These are phyloP conservation scores for Octopus bimaculoides DNA, from an alignment of 1,140 invertebrate genomes.

Conservation along the genomic window DNA sequence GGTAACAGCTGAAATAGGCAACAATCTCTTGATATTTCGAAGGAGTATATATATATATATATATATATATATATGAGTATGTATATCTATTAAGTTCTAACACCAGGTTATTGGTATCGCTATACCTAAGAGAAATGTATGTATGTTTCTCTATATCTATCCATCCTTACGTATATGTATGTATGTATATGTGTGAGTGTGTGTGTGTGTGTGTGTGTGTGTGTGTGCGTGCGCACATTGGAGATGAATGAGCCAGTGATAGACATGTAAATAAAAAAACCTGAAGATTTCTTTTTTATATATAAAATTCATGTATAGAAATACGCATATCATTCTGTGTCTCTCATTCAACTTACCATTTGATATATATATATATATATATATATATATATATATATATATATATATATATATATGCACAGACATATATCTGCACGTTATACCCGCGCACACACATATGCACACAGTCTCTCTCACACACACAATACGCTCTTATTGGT, in stretches of 20 bases:
- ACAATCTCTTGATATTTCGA: no score
- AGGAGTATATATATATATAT: not conserved
- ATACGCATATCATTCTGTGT: not conserved
- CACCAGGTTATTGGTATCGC: no score
- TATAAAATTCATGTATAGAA: not conserved
- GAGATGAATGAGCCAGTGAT: not conserved
- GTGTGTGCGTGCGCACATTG: not conserved
- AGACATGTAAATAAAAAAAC: not conserved
- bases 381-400: slow-evolving; percentile 4
- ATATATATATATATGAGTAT: not conserved
- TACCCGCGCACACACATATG: not conserved
- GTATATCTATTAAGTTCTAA: not conserved
- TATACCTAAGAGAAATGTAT: no score
- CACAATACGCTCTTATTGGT: not conserved
- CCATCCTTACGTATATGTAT: not conserved
- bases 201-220: not conserved
- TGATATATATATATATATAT: not conserved
- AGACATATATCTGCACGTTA: not conserved
- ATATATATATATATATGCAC: not conserved
- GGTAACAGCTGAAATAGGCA: no score
- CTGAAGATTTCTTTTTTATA: not conserved
- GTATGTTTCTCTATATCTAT: no score
- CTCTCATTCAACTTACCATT: not conserved
- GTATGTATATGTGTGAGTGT: not conserved
- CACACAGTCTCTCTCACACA: not conserved